Evolutionary conservation across 2,888 invertebrate species (phyloP).

Genomic region (Yponomeuta malinellus): DNA sequence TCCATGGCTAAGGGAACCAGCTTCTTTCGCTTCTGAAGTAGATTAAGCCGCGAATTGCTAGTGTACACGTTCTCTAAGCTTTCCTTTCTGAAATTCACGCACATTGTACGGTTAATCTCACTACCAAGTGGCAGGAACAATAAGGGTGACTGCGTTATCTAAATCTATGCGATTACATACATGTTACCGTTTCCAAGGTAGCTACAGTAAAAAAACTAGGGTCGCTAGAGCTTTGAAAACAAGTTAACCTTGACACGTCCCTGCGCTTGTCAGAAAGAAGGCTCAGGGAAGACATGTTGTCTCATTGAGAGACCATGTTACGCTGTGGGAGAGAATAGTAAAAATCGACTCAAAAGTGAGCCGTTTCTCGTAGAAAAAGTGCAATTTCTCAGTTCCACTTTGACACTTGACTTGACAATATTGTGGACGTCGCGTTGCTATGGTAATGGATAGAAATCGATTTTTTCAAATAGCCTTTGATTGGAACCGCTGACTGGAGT

Average conservation of each 20-base stretch:
- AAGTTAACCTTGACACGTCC: conserved; percentile 29
- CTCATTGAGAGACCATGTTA: conserved; percentile 24
- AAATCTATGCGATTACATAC: neutral
- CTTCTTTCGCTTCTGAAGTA: conserved; percentile 28
- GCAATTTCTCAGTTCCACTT: conserved; percentile 23
- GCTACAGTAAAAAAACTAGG: conserved; percentile 15
- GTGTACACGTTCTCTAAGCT: conserved; percentile 66
- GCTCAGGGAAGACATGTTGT: conserved; percentile 68
- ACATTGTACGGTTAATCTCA: neutral
- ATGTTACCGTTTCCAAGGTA: conserved; percentile 33
- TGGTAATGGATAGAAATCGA: conserved; percentile 51
- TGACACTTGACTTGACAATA: conserved; percentile 22
- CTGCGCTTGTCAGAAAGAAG: conserved; percentile 64
- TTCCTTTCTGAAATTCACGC: conserved; percentile 45
- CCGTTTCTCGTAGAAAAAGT: conserved; percentile 27
- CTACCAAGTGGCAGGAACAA: neutral
- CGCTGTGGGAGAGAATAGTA: neutral
- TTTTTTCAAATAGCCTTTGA: conserved; percentile 33
- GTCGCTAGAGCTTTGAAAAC: neutral
- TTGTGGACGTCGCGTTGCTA: conserved; percentile 50
- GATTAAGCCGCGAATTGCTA: conserved; percentile 59
- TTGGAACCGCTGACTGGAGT: conserved; percentile 24
- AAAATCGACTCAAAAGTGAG: conserved; percentile 33
- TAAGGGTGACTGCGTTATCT: neutral
- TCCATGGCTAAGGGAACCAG: conserved; percentile 20